These are phyloP conservation scores for Flexamia atlantica DNA, from an alignment of 2,888 invertebrate genomes.

Conservation along the genomic window DNA sequence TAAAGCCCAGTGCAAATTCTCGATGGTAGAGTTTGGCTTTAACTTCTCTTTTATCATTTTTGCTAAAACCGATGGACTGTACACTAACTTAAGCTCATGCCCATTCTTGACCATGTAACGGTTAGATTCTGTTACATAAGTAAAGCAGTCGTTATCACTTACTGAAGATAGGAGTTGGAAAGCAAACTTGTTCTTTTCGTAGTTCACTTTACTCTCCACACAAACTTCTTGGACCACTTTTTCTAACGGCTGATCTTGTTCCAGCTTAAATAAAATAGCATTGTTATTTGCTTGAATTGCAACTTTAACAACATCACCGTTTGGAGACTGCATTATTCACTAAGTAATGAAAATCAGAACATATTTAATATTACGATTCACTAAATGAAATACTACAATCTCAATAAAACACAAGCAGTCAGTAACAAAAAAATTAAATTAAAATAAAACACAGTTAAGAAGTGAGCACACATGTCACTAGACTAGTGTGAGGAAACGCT, in stretches of 20 bases:
- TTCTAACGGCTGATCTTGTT: conserved; percentile 53
- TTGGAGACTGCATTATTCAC: conserved; percentile 28
- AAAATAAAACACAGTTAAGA: not conserved
- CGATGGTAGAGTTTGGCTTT: conserved; percentile 21
- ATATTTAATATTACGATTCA: not conserved
- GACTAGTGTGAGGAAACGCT: not conserved
- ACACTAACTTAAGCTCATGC: conserved; percentile 60
- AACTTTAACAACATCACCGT: conserved; percentile 23
- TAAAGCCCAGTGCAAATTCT: conserved; percentile 60
- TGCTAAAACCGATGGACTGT: conserved; percentile 46
- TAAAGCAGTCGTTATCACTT: conserved; percentile 12
- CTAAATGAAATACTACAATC: not conserved
- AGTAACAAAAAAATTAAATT: not conserved
- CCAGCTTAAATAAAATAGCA: conserved; percentile 58
- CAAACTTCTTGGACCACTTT: conserved; percentile 54
- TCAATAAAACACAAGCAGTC: not conserved
- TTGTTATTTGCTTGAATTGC: conserved; percentile 43
- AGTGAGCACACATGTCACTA: not conserved
- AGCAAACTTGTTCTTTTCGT: conserved; percentile 56
- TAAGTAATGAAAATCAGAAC: no score
- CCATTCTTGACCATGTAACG: conserved; percentile 62
- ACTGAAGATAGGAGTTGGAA: conserved; percentile 49
- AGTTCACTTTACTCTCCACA: conserved; percentile 45
- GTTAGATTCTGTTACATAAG: conserved; percentile 61
- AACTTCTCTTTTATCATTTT: conserved; percentile 59